Base-by-base conservation (phyloP, 2,888 invertebrate species). In the Euspilapteryx auroguttella region DNA sequence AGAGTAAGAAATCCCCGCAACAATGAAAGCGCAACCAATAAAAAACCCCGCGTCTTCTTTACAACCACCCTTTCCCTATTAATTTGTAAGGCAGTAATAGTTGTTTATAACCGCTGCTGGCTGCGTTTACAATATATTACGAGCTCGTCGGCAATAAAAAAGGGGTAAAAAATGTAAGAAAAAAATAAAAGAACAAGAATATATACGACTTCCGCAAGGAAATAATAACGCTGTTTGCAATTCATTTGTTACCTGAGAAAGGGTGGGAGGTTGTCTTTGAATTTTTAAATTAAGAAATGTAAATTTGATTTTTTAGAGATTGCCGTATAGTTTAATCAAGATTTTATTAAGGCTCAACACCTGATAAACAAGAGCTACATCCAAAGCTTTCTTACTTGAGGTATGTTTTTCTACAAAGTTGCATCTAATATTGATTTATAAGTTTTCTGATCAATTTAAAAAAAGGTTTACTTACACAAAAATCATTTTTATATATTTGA, bases 211-310 rank as follows among this genome's bases (percentile, higher is more conserved):
- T 77, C 76, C 76, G 65, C 45, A 73, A 73, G 75, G 73, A 29
- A 76, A 76, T 76, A 77, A 77, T 76, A 76, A 76, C 71, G 66
- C 73, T 76, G 77, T 76, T 77, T 77, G 73, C 76, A 76, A 77
- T 77, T 77, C 77, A 77, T 77, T 77, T 77, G 68, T 49, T 73
- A 75, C 75, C 73, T 73, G 73, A 62, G 57, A 57, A 65, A 68
- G 66, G 51, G 52, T 38, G 41, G n/a, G n/a, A n/a, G n/a, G n/a
- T n/a, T n/a, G n/a, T n/a, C n/a, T n/a, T n/a, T n/a, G n/a, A n/a
- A n/a, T n/a, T n/a, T n/a, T n/a, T n/a, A n/a, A n/a, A n/a, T n/a
- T n/a, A n/a, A n/a, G n/a, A n/a, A n/a, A n/a, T n/a, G n/a, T n/a
- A n/a, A n/a, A n/a, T n/a, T n/a, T n/a, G n/a, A n/a, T n/a, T n/a